A percentile compares a stretch with the other conserved stretches of the same genome.
phyloP scores from a whole-genome alignment of 2,113 vertebrate genomes.

The Bombycilla garrulus region DNA sequence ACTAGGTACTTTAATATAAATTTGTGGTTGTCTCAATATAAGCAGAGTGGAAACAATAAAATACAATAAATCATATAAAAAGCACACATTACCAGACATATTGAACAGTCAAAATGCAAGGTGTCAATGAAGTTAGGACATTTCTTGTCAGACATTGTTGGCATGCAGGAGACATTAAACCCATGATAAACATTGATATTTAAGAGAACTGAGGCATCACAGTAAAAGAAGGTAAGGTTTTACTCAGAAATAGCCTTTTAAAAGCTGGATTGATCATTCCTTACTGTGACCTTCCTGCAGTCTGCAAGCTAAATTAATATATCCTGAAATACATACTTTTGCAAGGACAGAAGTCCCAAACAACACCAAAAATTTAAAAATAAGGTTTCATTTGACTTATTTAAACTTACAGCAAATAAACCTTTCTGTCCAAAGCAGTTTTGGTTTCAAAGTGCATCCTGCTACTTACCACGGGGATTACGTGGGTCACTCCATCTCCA shows the following conservation, averaged over 20 bases:
- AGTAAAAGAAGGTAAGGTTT: not conserved
- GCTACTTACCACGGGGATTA: conserved; percentile 84
- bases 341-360: not conserved
- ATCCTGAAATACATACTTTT: not conserved
- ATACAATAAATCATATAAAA: not conserved
- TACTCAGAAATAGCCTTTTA: not conserved
- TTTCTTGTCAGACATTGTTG: not conserved
- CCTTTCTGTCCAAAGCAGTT: not conserved
- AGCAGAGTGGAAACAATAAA: not conserved
- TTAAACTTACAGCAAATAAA: not conserved
- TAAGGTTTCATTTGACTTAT: not conserved
- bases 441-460: not conserved
- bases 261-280: not conserved
- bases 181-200: not conserved
- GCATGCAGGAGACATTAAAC: not conserved
- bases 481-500: conserved; percentile 87
- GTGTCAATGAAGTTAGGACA: not conserved
- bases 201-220: not conserved
- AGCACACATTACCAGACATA: rapidly evolving
- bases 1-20: not conserved
- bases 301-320: not conserved
- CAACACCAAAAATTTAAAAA: not conserved
- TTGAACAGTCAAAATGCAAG: not conserved
- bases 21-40: not conserved
- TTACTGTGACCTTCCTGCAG: not conserved